Conservation (phyloP, 2,888 invertebrate genomes). For the Lampropteryx suffumata region DNA sequence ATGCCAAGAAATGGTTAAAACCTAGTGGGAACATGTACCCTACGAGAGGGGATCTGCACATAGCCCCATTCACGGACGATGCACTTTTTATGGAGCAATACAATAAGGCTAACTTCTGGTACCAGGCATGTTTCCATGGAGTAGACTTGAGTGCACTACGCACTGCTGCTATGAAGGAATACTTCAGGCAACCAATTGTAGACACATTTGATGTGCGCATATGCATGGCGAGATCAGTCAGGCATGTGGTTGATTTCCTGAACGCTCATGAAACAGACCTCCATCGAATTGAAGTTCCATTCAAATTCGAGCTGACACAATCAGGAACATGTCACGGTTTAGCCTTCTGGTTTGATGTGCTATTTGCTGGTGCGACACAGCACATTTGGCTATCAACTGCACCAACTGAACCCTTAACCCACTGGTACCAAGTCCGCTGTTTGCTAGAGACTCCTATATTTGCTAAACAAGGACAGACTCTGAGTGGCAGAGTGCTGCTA, state of each 20-base stretch:
- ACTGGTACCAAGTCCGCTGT: conserved; percentile 99
- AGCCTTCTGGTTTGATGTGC: conserved; percentile 99
- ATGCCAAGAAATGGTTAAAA: conserved; percentile 98
- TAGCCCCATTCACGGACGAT: conserved; percentile 99
- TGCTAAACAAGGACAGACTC: conserved; percentile 95
- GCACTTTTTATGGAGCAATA: conserved; percentile 98
- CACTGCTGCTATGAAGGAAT: conserved; percentile 97
- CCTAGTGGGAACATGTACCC: conserved; percentile 98
- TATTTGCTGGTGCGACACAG: conserved; percentile 94
- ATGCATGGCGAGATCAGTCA: conserved; percentile 96
- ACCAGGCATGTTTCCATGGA: conserved; percentile 98
- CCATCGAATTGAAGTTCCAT: conserved; percentile 96
- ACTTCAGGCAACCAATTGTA: conserved; percentile 98
- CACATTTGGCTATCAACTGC: conserved; percentile 98
- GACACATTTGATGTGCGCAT: conserved; percentile 99
- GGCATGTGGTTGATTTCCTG: conserved; percentile 96
- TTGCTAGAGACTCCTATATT: conserved; percentile 96
- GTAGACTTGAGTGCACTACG: conserved; percentile 97
- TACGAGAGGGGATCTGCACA: conserved; percentile 96
- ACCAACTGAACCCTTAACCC: conserved; percentile 98
- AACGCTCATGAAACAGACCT: conserved; percentile 96
- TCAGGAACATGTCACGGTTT: conserved; percentile 98
- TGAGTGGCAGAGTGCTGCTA: conserved; percentile 93
- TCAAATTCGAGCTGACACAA: conserved; percentile 95
- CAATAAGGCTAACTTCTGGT: conserved; percentile 99